Evolutionary conservation across 1,140 invertebrate genomes (phyloP).

Genomic region (Archivesica marissinica): DNA sequence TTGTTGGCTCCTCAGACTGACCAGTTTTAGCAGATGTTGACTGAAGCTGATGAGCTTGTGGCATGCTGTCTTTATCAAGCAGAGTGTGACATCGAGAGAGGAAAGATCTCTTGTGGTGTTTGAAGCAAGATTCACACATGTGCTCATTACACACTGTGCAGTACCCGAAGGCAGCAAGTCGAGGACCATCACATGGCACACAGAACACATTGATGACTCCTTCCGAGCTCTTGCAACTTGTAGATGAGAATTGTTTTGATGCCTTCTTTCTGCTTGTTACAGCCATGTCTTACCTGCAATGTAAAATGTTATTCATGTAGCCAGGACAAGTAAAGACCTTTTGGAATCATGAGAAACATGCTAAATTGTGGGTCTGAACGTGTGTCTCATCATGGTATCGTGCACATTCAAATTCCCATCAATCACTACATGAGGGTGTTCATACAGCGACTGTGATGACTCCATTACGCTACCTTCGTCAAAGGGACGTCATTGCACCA

Average conservation of each 20-base stretch:
- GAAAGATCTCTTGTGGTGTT: neutral
- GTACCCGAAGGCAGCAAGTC: neutral
- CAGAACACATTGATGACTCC: neutral
- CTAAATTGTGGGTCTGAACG: too few relatives aligned
- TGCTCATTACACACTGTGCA: constrained; percentile 1
- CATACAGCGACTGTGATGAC: too few relatives aligned
- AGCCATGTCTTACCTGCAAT: neutral
- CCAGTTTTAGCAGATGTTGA: neutral
- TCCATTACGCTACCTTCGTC: too few relatives aligned
- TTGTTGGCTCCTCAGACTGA: neutral
- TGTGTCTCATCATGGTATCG: too few relatives aligned
- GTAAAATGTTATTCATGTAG: neutral
- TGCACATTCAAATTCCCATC: too few relatives aligned
- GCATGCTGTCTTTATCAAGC: neutral
- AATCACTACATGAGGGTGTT: too few relatives aligned
- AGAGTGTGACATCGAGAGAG: neutral
- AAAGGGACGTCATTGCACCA: too few relatives aligned
- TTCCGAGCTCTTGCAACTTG: neutral
- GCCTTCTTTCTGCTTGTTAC: neutral
- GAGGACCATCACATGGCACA: neutral
- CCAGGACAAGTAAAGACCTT: too few relatives aligned
- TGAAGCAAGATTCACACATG: constrained; percentile 9
- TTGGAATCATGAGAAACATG: too few relatives aligned
- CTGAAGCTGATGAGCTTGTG: neutral
- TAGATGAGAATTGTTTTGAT: neutral